phyloP scores from a whole-genome alignment of 2,797 vertebrate species.

The Sebastes melanostomus region DNA sequence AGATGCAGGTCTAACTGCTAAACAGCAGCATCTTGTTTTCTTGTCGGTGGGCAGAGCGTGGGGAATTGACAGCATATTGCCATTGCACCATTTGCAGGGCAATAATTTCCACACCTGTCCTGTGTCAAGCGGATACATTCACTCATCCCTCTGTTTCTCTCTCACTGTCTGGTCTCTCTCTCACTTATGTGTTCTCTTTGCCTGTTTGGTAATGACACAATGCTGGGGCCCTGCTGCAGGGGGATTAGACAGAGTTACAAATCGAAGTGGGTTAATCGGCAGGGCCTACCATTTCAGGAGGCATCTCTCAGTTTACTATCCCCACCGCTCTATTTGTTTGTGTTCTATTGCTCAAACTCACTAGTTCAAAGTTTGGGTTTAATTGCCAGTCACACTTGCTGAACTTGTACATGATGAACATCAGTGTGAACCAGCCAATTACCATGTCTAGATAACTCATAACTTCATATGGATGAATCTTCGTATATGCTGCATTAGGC shows the following conservation, averaged over 20 bases:
- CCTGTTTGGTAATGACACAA: conserved; percentile 53
- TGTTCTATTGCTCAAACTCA: background rate
- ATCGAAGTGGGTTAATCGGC: conserved; percentile 72
- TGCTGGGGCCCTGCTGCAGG: conserved; percentile 30
- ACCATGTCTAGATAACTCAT: no score
- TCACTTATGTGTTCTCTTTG: conserved; percentile 2
- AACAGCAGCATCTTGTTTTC: conserved; percentile 54
- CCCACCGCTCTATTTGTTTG: conserved; percentile 18
- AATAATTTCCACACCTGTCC: conserved; percentile 65
- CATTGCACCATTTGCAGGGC: conserved; percentile 22
- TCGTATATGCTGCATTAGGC: no score
- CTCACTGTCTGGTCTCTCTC: background rate
- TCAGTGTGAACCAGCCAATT: no score
- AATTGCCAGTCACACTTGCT: no score
- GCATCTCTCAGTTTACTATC: conserved; percentile 34
- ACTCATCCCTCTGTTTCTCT: background rate
- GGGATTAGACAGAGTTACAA: conserved; percentile 70
- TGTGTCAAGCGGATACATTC: background rate
- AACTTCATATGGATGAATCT: no score
- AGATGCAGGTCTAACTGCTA: conserved; percentile 49
- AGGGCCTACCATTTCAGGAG: conserved; percentile 40
- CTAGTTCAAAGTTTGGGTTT: background rate
- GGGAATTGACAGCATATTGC: conserved; percentile 64
- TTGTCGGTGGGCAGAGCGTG: conserved; percentile 24
- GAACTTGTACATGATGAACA: no score